Conservation (phyloP, 2,113 vertebrate genomes). For the Coreoperca whiteheadi region DNA sequence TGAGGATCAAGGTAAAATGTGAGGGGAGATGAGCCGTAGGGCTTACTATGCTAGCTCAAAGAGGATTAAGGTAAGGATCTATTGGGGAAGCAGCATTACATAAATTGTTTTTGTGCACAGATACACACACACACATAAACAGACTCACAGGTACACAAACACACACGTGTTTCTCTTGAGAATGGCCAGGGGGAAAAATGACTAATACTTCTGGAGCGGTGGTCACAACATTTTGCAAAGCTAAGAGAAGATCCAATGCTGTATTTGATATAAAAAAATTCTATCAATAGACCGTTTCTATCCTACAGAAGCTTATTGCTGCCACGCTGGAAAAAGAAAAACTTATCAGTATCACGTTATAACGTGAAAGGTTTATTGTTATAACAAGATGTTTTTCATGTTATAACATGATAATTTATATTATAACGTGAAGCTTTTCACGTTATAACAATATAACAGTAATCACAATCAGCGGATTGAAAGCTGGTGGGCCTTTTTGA, state of each 20-base stretch:
- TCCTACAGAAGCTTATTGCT: no score
- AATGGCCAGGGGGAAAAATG: conserved; percentile 11
- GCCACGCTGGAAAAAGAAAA: no score
- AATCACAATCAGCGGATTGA: no score
- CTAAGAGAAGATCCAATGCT: conserved; percentile 3
- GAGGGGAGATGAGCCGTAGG: conserved; percentile 76
- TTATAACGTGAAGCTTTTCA: no score
- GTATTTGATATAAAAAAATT: conserved; percentile 1
- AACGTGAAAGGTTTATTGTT: no score
- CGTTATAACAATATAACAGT: no score
- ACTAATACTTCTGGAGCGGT: conserved; percentile 16
- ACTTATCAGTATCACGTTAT: no score
- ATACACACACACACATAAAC: background rate
- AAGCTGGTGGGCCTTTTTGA: no score
- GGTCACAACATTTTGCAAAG: conserved; percentile 32
- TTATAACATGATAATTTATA: no score
- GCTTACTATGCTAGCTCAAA: conserved; percentile 74
- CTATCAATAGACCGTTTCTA: background rate
- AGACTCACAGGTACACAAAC: conserved; percentile 2
- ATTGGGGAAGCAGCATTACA: conserved; percentile 72
- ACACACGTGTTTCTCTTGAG: background rate
- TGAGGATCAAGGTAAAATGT: conserved; percentile 76
- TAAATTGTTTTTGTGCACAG: conserved; percentile 74
- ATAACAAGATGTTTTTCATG: no score
- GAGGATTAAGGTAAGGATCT: conserved; percentile 81